These are phyloP conservation scores for Lindbergichthys nudifrons DNA, from an alignment of 2,797 vertebrate genomes.

Conservation along the genomic window DNA sequence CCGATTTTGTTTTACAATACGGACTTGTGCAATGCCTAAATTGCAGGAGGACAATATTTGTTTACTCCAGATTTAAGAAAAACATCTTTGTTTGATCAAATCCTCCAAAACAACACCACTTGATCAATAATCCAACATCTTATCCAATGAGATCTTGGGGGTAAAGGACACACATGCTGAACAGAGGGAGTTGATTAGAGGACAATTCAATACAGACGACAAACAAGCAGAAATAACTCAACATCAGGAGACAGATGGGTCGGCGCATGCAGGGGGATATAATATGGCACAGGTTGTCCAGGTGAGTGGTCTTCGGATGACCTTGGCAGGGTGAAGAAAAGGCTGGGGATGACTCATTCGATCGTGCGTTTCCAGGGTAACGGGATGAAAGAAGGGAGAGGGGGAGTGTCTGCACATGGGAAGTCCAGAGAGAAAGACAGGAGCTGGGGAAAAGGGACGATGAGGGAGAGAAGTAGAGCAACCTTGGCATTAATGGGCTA, in stretches of 20 bases:
- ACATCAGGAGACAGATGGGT: slow-evolving; percentile 8
- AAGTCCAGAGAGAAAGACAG: slow-evolving; percentile 27
- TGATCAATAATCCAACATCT: too few species aligned
- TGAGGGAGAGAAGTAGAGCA: slow-evolving; percentile 5
- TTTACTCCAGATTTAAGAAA: too few species aligned
- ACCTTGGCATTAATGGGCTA: background rate
- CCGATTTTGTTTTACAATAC: too few species aligned
- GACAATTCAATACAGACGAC: background rate
- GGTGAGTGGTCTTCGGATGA: slow-evolving; percentile 47
- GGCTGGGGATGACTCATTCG: slow-evolving; percentile 53
- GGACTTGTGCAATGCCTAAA: too few species aligned
- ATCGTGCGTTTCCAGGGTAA: slow-evolving; percentile 69
- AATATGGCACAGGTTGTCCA: slow-evolving; percentile 12
- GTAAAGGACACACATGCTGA: background rate
- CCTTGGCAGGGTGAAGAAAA: slow-evolving; percentile 47
- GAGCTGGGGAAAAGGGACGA: background rate
- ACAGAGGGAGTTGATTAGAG: slow-evolving; percentile 3
- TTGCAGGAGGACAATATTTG: too few species aligned
- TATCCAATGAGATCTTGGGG: too few species aligned
- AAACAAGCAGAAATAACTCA: background rate
- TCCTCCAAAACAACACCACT: too few species aligned
- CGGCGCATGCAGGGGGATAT: background rate
- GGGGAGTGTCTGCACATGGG: background rate
- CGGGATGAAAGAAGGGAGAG: slow-evolving; percentile 23
- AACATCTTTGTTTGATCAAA: too few species aligned